These are phyloP conservation scores for Chlorocebus sabaeus DNA, from an alignment of 2,113 vertebrate genomes.

Conservation along the genomic window DNA sequence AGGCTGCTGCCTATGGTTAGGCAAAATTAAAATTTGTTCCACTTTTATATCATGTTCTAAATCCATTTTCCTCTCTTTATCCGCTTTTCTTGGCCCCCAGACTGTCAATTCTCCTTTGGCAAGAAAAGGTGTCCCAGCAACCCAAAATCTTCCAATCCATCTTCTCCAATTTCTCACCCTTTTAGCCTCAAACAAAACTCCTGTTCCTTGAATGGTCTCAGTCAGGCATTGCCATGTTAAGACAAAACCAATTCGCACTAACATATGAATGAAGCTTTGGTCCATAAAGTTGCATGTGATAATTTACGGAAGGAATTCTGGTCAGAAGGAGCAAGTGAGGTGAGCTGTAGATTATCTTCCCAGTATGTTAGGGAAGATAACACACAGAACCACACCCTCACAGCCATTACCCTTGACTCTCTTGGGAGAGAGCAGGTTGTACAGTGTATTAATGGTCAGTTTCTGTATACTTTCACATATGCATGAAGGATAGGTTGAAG, in stretches of 20 bases:
- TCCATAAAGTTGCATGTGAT: background rate
- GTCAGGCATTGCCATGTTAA: background rate
- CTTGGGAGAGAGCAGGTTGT: background rate
- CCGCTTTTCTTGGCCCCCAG: background rate
- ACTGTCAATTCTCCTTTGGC: background rate
- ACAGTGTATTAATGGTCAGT: background rate
- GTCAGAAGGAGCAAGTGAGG: background rate
- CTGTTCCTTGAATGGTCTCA: background rate
- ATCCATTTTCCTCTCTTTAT: background rate
- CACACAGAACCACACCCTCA: background rate
- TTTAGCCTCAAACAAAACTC: background rate
- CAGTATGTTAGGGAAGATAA: background rate
- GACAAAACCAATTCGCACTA: background rate
- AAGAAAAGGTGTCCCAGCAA: background rate
- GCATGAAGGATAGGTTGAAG: background rate
- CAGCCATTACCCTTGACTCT: background rate
- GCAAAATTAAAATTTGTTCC: background rate
- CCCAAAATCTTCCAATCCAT: background rate
- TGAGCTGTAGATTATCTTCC: background rate
- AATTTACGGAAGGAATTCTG: background rate
- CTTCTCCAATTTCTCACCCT: background rate
- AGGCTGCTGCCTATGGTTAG: background rate
- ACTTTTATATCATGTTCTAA: background rate
- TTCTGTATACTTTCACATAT: background rate
- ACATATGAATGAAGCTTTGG: background rate